A percentile compares a stretch with the other conserved stretches of the same genome.
These are phyloP conservation scores for Eristalis arbustorum DNA, from an alignment of 2,888 invertebrate genomes.

Conservation along the genomic window DNA sequence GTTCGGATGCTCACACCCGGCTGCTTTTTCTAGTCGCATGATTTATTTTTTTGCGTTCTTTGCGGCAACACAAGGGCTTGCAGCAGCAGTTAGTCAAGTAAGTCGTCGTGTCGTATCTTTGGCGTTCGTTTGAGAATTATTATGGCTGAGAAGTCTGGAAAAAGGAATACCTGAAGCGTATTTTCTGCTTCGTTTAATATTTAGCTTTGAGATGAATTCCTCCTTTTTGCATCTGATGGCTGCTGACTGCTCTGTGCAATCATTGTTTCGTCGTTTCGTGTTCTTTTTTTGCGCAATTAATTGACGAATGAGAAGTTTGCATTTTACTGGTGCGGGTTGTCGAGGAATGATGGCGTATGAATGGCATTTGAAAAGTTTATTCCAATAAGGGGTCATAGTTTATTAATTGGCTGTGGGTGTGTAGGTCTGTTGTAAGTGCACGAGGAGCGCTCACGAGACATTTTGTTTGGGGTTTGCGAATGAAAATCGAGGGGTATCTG, in stretches of 20 bases:
- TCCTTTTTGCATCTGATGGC: neutral
- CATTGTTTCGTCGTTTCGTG: slow-evolving; percentile 2
- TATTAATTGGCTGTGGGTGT: neutral
- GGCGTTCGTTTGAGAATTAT: slow-evolving; percentile 43
- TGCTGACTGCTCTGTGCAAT: neutral
- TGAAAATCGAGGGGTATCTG: no score
- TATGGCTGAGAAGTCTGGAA: slow-evolving; percentile 15
- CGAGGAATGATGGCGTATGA: neutral
- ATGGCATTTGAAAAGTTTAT: neutral
- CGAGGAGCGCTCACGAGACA: neutral
- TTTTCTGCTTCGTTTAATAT: slow-evolving; percentile 49
- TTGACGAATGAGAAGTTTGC: slow-evolving; percentile 23
- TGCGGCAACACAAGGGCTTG: slow-evolving; percentile 16
- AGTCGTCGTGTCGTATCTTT: slow-evolving; percentile 27
- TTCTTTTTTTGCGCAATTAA: slow-evolving; percentile 16
- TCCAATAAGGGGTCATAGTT: neutral
- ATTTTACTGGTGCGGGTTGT: neutral
- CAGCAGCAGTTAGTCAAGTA: slow-evolving; percentile 26
- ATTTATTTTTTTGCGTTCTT: slow-evolving; percentile 1
- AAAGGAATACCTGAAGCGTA: slow-evolving; percentile 38
- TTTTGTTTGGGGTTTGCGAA: neutral
- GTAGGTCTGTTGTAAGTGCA: neutral
- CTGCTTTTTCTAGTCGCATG: neutral
- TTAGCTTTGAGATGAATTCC: slow-evolving; percentile 27
- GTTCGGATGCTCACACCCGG: slow-evolving; percentile 3